phyloP scores from a whole-genome alignment of 2,113 vertebrate species.

The Prietella phreatophila region DNA sequence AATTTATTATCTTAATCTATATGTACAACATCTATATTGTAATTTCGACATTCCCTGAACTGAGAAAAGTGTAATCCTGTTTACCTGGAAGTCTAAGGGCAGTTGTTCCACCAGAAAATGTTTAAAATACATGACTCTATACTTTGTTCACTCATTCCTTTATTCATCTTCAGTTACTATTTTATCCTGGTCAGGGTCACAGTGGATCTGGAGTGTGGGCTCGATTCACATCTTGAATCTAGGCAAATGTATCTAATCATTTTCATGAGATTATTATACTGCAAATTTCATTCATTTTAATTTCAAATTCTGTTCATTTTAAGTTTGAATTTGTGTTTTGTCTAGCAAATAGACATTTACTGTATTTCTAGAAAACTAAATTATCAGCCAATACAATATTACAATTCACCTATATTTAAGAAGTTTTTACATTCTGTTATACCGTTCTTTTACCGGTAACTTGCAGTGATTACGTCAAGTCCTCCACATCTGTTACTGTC shows the following conservation, averaged over 20 bases:
- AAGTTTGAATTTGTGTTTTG: neutral
- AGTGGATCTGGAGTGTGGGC: too few species aligned
- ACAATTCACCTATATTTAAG: neutral
- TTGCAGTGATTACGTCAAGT: neutral
- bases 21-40: neutral
- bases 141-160: neutral
- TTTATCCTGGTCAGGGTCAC: neutral
- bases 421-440: neutral
- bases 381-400: neutral
- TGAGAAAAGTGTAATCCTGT: neutral
- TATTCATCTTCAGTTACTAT: neutral
- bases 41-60: neutral
- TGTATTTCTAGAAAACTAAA: neutral
- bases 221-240: neutral
- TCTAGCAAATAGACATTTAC: neutral
- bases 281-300: neutral
- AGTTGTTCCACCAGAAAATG: neutral
- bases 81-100: neutral
- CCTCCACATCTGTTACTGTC: constrained; percentile 30
- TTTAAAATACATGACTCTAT: neutral
- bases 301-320: neutral
- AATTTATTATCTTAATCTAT: neutral
- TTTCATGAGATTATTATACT: neutral
- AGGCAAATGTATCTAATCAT: neutral
- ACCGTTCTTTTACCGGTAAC: neutral